Percentiles rank a stretch among this genome's conserved stretches.
These are phyloP conservation scores for Tribolium freemani DNA, from an alignment of 2,888 invertebrate species.

Conservation along the genomic window DNA sequence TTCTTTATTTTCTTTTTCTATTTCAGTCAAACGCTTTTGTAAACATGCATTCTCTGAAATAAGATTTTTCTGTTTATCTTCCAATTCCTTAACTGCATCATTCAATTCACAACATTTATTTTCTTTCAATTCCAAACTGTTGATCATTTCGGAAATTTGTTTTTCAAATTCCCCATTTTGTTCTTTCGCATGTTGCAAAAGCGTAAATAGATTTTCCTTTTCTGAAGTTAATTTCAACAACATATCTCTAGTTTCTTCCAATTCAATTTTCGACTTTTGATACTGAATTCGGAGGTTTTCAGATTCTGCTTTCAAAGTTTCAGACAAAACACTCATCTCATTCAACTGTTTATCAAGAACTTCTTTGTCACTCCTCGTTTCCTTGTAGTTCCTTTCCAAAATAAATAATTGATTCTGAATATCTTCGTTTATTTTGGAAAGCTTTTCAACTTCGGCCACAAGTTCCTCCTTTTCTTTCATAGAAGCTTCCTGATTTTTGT, in stretches of 20 bases:
- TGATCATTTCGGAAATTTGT: neutral
- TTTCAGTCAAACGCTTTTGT: neutral
- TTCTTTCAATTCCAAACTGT: neutral
- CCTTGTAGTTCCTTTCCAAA: neutral
- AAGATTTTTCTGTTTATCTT: neutral
- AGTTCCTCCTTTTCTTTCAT: neutral
- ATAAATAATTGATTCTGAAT: neutral
- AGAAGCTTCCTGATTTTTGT: neutral
- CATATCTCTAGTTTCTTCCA: conserved; percentile 3
- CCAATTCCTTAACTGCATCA: neutral
- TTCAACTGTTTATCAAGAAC: neutral
- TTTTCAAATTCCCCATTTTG: conserved; percentile 2
- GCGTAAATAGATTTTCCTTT: neutral
- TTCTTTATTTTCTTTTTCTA: neutral
- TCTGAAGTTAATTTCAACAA: neutral
- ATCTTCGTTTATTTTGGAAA: neutral
- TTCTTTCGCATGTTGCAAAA: neutral
- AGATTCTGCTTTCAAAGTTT: conserved; percentile 17
- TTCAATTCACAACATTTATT: neutral
- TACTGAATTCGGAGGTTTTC: conserved; percentile 15
- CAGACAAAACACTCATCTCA: conserved; percentile 8
- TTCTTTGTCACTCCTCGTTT: conserved; percentile 5
- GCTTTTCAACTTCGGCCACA: neutral
- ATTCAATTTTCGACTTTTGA: conserved; percentile 3
- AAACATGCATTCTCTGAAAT: neutral